Evolutionary conservation across 2,113 vertebrate species (phyloP), one percentile per base, ranked within the genome.

Genomic region (Neogobius melanostomus): DNA sequence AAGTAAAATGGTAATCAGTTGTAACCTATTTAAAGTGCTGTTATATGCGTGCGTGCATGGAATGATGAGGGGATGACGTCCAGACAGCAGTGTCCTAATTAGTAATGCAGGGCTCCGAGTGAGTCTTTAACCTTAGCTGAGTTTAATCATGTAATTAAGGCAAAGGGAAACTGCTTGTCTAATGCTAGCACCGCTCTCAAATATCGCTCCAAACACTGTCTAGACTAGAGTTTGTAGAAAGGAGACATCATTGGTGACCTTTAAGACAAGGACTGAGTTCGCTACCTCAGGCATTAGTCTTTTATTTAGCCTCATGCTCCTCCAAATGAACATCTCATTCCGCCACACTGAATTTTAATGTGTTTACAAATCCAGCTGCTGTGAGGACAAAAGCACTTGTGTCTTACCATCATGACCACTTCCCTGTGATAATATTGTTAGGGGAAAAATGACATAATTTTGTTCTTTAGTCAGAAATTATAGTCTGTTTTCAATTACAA

Each of bases 131-230:
- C 84, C 88, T 84, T 77, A 83, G 76, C 75, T n/a, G 49, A 66
- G 70, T 80, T 82, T 87, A 88, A 89, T 87, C 83, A 65, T 79
- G 69, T 84, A 86, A 87, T 90, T 91, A 89, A 82, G 64, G 28
- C 71, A 81, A 66, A 70, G 61, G 53, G 53, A n/a, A 59, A 64
- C 53, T 56, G 69, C 52, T 65, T 64, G 73, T 77, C 71, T 72
- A 53, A 75, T 64, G 47, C 48, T 9, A 49, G 45, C 64, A 52
- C 77, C 66, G 54, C 8, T 12, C 67, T 53, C 14, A 81, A 52
- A 76, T 71, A 67, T 66, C 56, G 70, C 78, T 49, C 54, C 70
- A 64, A 72, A 82, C 60, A 68, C 70, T 36, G 72, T 82, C 77
- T 75, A 59, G 74, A 81, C 72, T 67, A 57, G 53, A 81, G 79